Base-by-base conservation (phyloP, 30 jellyfish, hydroid and myxozoan genomes). In the Aurelia coerulea region DNA sequence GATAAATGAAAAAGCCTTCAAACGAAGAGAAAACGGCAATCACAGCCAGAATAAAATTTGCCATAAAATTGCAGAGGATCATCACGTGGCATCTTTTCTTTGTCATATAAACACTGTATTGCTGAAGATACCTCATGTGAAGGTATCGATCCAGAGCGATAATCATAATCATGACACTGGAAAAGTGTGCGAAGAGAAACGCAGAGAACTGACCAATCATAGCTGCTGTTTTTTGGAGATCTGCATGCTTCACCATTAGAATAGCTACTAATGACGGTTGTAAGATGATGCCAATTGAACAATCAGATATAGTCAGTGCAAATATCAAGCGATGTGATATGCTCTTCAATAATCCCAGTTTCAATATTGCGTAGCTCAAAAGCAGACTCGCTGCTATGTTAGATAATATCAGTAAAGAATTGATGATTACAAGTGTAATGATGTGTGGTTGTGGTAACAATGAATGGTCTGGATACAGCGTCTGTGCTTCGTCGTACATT, bases 321-420 rank as follows among this genome's bases (percentile, higher is more conserved):
- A 76, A 62, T 11, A 76, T 62, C 58, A 76, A 76, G 12, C 86
- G 86, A 58, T n/a, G 65, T 4, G 87, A 77, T 37, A 76, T 31
- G 18, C 31, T 76, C 10, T 18, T 76, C 34, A 62, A 7, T 3
- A 76, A 39, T 29, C 23, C 37, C 11, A 76, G 68, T 54, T 76
- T 76, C 50, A 17, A 6, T 4, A 77, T 59, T 5, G 78, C 68
- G 67, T 77, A 41, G 54, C 84, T 41, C 41, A 73, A 13, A 51
- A 73, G 50, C 65, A 54, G 32, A 37, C 70, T 73, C 19, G 70
- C 19, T 35, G 32, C 64, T 31, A 70, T 29, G 81, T 70, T 70
- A 6, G 81, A 23, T 49, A 70, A 12, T 59, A 70, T 70, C 0
- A 35, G 15, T 15, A 70, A 1, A 14, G 34, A 31, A 16, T 39